Evolutionary conservation across 53 echinoderm and acorn worm genomes (phyloP), one percentile per base, ranked within the genome.

Genomic region (Zoroaster sp.): DNA sequence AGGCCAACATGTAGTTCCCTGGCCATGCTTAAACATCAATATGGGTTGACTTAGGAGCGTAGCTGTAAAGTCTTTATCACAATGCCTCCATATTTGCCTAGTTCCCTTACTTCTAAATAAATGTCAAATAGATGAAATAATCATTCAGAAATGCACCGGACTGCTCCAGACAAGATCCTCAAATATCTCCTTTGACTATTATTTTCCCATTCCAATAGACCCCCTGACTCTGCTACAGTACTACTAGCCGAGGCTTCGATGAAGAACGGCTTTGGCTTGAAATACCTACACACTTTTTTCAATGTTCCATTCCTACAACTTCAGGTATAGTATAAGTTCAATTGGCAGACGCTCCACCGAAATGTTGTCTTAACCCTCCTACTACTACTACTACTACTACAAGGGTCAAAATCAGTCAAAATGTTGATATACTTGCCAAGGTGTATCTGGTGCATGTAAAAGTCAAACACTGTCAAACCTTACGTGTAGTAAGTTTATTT

Each of bases 231-330:
- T 10, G 95, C 95, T 13, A 89, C 78, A 41, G 87, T 97, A 3
- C 92, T 88, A 65, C 91, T 90, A 46, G 97, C 97, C 2, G 97
- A 97, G 74, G 92, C 97, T 25, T 97, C 97, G 14, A 97, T 97
- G 97, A 95, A 94, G 76, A 97, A 97, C 40, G 97, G 97, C 44
- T 97, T 95, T 83, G 97, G 97, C 20, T 87, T 97, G 66, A 94
- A 93, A 87, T 97, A 94, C 59, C 89, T 97, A 14, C 97, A 97
- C 88, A 94, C 95, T 73, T 97, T 97, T 91, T 97, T 97, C 93
- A 97, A 97, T 77, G 95, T 97, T 66, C 97, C 97, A 70, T 97
- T 95, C 88, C 79, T 97, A 78, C 95, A 95, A 87, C 86, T 97
- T 42, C 95, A 95, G 92, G 95, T 95, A 83, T 33, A 23, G n/a